Evolutionary conservation across 2,797 vertebrate genomes (phyloP).

Genomic region (Falco peregrinus): DNA sequence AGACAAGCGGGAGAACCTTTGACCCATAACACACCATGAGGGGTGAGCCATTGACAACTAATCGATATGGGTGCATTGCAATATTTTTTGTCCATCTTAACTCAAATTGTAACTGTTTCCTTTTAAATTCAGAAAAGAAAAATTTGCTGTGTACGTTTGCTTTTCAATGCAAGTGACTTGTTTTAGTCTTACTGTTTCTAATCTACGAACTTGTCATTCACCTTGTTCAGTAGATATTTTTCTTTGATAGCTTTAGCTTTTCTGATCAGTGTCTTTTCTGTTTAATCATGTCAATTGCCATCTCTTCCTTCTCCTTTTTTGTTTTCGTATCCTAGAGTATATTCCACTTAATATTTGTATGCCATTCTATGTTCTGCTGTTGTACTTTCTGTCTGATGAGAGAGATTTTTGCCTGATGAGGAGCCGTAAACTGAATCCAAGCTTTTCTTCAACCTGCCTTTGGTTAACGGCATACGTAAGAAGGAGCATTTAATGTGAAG

Average conservation of each 20-base stretch:
- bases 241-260: background rate
- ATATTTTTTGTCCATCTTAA: no score
- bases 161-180: background rate
- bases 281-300: background rate
- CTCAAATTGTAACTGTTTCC: background rate
- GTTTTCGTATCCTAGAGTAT: background rate
- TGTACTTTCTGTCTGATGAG: background rate
- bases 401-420: background rate
- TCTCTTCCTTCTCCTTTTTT: background rate
- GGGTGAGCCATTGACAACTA: no score
- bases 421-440: background rate
- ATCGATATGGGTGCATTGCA: no score
- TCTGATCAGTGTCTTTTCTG: background rate
- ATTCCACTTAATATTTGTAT: background rate
- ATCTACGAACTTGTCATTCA: background rate
- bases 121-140: background rate
- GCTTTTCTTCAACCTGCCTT: background rate
- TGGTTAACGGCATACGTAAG: background rate
- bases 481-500: background rate
- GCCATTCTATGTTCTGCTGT: background rate
- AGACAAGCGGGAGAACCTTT: no score
- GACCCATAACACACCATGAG: no score
- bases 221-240: background rate
- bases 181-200: background rate
- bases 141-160: background rate